These are phyloP conservation scores for Phrixothrix hirtus DNA, from an alignment of 2,888 invertebrate genomes.

Conservation along the genomic window DNA sequence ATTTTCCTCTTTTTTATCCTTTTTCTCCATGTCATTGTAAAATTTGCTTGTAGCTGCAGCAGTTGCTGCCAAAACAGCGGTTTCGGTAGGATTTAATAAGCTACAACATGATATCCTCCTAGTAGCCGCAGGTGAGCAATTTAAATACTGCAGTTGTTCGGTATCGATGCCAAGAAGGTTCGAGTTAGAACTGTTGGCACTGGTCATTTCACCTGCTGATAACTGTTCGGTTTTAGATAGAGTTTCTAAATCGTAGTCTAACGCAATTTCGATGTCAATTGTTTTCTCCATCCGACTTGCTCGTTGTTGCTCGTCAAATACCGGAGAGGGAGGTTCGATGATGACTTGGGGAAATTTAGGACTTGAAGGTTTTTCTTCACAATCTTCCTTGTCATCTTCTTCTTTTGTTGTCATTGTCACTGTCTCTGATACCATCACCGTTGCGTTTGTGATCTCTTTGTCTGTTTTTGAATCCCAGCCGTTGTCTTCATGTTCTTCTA, in stretches of 20 bases:
- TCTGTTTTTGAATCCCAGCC: conserved; percentile 45
- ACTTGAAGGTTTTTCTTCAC: conserved; percentile 24
- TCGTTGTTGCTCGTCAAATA: conserved; percentile 62
- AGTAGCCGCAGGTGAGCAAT: conserved; percentile 82
- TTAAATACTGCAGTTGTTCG: conserved; percentile 65
- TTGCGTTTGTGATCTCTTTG: conserved; percentile 49
- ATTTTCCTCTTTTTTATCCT: conserved; percentile 53
- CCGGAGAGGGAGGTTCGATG: conserved; percentile 75
- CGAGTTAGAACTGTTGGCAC: conserved; percentile 60
- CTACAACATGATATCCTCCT: conserved; percentile 90
- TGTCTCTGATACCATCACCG: conserved; percentile 43
- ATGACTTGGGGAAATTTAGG: conserved; percentile 64
- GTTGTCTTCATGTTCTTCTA: conserved; percentile 50
- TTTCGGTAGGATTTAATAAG: conserved; percentile 75
- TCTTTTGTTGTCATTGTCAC: conserved; percentile 29
- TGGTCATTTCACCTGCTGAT: conserved; percentile 49
- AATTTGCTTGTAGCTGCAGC: conserved; percentile 64
- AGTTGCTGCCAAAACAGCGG: conserved; percentile 64
- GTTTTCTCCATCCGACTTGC: conserved; percentile 48
- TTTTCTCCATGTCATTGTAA: conserved; percentile 54
- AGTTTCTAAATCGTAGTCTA: conserved; percentile 48
- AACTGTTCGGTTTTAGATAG: conserved; percentile 48
- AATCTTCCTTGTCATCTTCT: conserved; percentile 30
- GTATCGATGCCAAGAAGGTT: conserved; percentile 66
- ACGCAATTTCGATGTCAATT: conserved; percentile 46